Percentiles rank a stretch among this genome's conserved stretches.
phyloP scores from a whole-genome alignment of 2,113 vertebrate genomes.

The Tursiops truncatus region DNA sequence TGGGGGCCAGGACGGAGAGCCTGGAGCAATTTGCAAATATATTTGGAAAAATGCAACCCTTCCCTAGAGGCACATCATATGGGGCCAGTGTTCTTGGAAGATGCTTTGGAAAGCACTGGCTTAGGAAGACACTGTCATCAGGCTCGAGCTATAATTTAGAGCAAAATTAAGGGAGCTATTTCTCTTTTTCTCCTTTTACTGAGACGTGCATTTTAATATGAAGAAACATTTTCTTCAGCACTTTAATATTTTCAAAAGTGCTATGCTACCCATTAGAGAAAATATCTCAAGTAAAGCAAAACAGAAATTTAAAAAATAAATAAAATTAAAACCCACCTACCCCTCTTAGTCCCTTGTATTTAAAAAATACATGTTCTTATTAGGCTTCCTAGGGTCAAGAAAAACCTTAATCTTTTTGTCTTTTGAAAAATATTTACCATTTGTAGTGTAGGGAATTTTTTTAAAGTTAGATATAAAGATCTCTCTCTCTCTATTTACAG shows the following conservation, averaged over 20 bases:
- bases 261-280: background rate
- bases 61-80: background rate
- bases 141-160: background rate
- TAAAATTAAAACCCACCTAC: background rate
- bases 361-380: background rate
- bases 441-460: background rate
- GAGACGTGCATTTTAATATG: background rate
- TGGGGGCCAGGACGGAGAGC: background rate
- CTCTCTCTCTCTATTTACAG: background rate
- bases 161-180: background rate
- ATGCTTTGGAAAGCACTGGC: background rate
- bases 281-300: background rate
- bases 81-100: background rate
- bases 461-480: background rate
- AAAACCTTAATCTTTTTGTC: background rate
- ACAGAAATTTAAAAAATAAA: background rate
- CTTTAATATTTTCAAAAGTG: conserved; percentile 23
- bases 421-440: conserved; percentile 3
- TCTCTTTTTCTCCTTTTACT: background rate
- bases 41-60: background rate
- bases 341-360: background rate
- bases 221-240: background rate
- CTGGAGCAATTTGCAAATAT: background rate
- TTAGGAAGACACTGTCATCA: background rate
- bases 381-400: background rate